Conservation (phyloP, 2,888 invertebrate species). For the Gibbula magus region DNA sequence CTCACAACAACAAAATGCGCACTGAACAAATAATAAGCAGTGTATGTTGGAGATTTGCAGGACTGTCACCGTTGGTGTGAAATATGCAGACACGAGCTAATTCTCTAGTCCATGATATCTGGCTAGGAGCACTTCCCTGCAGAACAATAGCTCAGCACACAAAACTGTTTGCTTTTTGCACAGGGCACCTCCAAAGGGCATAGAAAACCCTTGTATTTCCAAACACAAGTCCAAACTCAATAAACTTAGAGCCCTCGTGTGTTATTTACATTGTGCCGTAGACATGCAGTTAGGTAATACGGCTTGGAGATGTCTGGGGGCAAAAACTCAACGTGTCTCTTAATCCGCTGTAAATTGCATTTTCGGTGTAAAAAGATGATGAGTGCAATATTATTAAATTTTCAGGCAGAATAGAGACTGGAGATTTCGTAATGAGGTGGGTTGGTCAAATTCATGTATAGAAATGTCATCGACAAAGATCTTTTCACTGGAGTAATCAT, state of each 20-base stretch:
- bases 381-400: too few relatives aligned
- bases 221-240: neutral
- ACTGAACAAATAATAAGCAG: too few relatives aligned
- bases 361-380: neutral
- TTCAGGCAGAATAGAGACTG: too few relatives aligned
- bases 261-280: neutral
- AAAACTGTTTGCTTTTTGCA: conserved; percentile 9
- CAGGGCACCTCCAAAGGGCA: conserved; percentile 7
- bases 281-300: conserved; percentile 4
- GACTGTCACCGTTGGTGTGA: neutral
- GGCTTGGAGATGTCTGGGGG: neutral
- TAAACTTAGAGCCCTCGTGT: neutral
- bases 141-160: conserved; percentile 3
- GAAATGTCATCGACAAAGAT: too few relatives aligned
- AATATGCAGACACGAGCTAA: conserved; percentile 10
- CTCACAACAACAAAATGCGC: too few relatives aligned
- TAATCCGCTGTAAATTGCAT: neutral
- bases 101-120: neutral
- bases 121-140: neutral
- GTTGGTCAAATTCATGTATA: too few relatives aligned
- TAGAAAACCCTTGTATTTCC: conserved; percentile 1
- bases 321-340: neutral
- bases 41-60: too few relatives aligned
- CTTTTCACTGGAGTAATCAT: too few relatives aligned
- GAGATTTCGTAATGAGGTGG: too few relatives aligned